Evolutionary conservation across 2,797 vertebrate species (phyloP).

Genomic region (Crocodylus rhombifer): DNA sequence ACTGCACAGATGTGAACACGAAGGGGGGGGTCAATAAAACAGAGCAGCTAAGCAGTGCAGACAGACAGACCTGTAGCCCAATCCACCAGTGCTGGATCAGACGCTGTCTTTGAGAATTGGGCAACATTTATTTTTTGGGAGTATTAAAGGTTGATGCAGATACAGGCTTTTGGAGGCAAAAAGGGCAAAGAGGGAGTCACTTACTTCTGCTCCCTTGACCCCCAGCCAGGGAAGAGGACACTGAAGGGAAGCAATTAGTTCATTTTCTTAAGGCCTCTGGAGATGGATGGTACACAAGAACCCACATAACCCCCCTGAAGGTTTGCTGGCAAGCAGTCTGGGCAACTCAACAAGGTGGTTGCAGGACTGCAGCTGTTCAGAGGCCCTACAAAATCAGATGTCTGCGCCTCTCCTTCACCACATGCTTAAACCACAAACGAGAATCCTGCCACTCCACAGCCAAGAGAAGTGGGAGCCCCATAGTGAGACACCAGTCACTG

Average conservation of each 20-base stretch:
- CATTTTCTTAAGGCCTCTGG: neutral
- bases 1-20: neutral
- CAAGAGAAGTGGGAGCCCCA: neutral
- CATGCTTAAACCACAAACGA: too few relatives aligned
- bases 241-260: neutral
- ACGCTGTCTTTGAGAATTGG: neutral
- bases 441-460: neutral
- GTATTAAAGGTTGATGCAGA: neutral
- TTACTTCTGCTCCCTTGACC: neutral
- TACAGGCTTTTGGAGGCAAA: neutral
- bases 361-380: too few relatives aligned
- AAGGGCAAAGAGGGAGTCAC: neutral
- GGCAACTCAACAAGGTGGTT: neutral
- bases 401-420: too few relatives aligned
- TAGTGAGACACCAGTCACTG: neutral
- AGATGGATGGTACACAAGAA: neutral
- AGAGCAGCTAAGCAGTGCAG: neutral
- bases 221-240: neutral
- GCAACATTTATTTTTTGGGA: neutral
- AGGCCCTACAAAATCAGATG: too few relatives aligned
- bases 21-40: neutral
- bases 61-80: neutral
- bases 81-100: neutral
- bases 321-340: neutral
- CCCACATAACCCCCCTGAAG: neutral